Evolutionary conservation across 1,140 invertebrate genomes (phyloP).

Genomic region (Andricus grossulariae): DNA sequence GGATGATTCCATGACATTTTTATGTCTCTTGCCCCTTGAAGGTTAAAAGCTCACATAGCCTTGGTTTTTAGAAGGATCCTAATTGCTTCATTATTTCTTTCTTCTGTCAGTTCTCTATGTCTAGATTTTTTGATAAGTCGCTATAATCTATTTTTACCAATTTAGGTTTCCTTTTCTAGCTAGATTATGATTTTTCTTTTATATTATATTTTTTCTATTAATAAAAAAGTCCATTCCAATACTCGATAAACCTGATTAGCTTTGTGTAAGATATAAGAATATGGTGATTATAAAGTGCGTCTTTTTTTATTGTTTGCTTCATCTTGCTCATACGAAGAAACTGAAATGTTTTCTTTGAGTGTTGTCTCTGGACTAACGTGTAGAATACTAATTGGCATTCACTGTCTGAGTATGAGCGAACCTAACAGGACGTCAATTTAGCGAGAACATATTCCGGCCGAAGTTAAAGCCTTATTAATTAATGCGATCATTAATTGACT

Average conservation of each 20-base stretch:
- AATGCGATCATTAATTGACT: slow-evolving; percentile 32
- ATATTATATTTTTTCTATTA: too few species aligned
- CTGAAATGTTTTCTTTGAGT: slow-evolving; percentile 35
- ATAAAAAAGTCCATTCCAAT: background rate
- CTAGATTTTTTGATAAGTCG: background rate
- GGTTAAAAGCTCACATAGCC: background rate
- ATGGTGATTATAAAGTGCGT: background rate
- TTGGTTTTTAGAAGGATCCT: slow-evolving; percentile 7
- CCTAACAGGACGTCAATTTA: slow-evolving; percentile 28
- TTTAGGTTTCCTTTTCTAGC: background rate
- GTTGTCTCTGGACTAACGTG: slow-evolving; percentile 15
- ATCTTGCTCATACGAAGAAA: slow-evolving; percentile 24
- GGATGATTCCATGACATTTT: background rate
- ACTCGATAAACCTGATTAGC: background rate
- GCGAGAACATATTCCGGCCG: background rate
- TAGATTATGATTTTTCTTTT: too few species aligned
- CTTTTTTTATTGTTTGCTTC: background rate
- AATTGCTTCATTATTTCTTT: background rate
- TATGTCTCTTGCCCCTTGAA: background rate
- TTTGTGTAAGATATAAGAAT: background rate
- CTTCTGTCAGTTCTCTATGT: background rate
- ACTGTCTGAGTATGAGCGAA: background rate
- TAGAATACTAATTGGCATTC: slow-evolving; percentile 36
- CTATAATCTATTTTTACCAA: background rate
- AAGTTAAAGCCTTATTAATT: slow-evolving; percentile 27